These are phyloP conservation scores for Acrossocheilus fasciatus DNA, from an alignment of 2,797 vertebrate species.

Conservation along the genomic window DNA sequence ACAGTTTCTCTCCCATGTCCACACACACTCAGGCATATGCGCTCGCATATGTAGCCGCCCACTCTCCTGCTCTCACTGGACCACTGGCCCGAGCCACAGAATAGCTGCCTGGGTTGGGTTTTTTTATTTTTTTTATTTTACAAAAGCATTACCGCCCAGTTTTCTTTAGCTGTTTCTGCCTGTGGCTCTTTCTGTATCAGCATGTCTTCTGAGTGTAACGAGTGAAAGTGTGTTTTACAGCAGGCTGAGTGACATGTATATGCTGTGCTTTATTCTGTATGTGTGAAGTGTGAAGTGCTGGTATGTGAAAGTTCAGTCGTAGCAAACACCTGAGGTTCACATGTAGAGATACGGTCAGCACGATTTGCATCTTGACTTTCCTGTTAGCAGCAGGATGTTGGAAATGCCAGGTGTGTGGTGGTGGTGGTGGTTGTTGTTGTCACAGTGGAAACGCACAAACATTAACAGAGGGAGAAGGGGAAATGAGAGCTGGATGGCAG, in stretches of 20 bases:
- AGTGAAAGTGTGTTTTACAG: not conserved
- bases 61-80: constrained; percentile 43
- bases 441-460: constrained; percentile 24
- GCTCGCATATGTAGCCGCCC: constrained; percentile 57
- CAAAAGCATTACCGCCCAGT: not conserved
- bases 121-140: not conserved
- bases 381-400: constrained; percentile 67
- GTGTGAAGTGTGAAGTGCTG: constrained; percentile 17
- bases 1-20: constrained; percentile 67
- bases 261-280: not conserved
- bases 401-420: constrained; percentile 69
- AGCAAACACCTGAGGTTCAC: constrained; percentile 28
- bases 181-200: not conserved
- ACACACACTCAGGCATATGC: constrained; percentile 58
- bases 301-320: not conserved
- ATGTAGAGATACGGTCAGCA: constrained; percentile 36
- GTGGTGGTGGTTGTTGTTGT: constrained; percentile 32
- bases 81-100: constrained; percentile 39
- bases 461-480: constrained; percentile 42
- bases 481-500: constrained; percentile 11
- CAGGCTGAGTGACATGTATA: not conserved
- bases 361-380: constrained; percentile 35
- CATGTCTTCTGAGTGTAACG: not conserved
- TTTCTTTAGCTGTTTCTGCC: constrained; percentile 2
- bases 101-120: constrained; percentile 14